Conservation (phyloP, 2,113 vertebrate genomes). For the Silurus meridionalis region DNA sequence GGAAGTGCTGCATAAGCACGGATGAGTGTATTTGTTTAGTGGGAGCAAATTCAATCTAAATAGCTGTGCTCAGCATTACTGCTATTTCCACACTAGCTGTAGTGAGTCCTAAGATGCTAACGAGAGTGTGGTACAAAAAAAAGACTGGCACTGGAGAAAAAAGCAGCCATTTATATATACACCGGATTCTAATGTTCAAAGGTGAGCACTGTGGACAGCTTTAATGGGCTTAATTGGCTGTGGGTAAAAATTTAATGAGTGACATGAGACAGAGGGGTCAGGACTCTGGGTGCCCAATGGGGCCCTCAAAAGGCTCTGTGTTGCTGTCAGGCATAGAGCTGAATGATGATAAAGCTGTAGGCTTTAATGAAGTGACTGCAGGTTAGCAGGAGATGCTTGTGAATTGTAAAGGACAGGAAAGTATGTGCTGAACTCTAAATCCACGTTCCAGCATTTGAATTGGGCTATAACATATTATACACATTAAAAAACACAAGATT, state of each 20-base stretch:
- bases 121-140: background rate
- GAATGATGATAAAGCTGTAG: slow-evolving; percentile 49
- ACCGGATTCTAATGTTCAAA: slow-evolving; percentile 25
- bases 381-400: slow-evolving; percentile 31
- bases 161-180: background rate
- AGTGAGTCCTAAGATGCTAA: slow-evolving; percentile 13
- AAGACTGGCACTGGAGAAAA: slow-evolving; percentile 2
- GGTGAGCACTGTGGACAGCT: slow-evolving; percentile 50
- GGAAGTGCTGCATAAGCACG: slow-evolving; percentile 37
- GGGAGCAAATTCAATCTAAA: slow-evolving; percentile 31
- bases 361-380: slow-evolving; percentile 41
- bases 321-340: slow-evolving; percentile 28
- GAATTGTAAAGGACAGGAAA: slow-evolving; percentile 16
- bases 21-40: slow-evolving; percentile 45
- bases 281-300: slow-evolving; percentile 17
- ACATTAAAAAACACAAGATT: background rate
- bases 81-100: slow-evolving; percentile 21
- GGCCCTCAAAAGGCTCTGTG: slow-evolving; percentile 22
- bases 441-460: background rate
- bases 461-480: background rate
- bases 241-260: slow-evolving; percentile 56
- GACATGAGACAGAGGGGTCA: slow-evolving; percentile 30
- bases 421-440: background rate
- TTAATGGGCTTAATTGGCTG: slow-evolving; percentile 56
- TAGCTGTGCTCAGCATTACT: slow-evolving; percentile 39